A percentile compares a stretch with the other conserved stretches of the same genome.
Conservation (phyloP, 2,797 vertebrate genomes). For the Iguana delicatissima region DNA sequence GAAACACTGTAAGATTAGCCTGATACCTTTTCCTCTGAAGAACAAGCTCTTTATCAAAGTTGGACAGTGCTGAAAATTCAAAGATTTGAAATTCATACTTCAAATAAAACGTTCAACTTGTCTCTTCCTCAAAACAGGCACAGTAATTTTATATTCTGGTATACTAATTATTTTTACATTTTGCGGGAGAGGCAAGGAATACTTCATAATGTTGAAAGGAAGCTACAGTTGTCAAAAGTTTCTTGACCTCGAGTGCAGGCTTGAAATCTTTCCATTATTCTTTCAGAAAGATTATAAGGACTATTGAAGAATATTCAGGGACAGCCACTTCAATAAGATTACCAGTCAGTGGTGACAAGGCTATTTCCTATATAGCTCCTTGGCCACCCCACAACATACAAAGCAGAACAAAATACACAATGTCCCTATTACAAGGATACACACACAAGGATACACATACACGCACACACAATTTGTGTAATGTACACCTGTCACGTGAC, state of each 20-base stretch:
- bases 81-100: too few species aligned
- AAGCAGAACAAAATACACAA: neutral
- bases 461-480: neutral
- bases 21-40: too few species aligned
- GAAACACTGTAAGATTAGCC: neutral
- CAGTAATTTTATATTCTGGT: too few species aligned
- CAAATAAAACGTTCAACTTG: too few species aligned
- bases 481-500: neutral
- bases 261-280: neutral
- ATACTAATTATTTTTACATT: too few species aligned
- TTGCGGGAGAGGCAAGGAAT: too few species aligned
- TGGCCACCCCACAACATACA: neutral
- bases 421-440: neutral
- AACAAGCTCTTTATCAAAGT: too few species aligned
- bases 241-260: too few species aligned
- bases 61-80: too few species aligned
- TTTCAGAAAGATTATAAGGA: neutral
- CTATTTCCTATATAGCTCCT: neutral
- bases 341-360: neutral
- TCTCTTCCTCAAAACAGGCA: too few species aligned
- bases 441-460: neutral
- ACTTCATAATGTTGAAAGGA: too few species aligned
- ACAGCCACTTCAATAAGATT: neutral
- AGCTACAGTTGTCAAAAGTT: neutral
- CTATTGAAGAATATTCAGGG: neutral